phyloP scores from a whole-genome alignment of 2,797 vertebrate species.

The Carduelis carduelis region DNA sequence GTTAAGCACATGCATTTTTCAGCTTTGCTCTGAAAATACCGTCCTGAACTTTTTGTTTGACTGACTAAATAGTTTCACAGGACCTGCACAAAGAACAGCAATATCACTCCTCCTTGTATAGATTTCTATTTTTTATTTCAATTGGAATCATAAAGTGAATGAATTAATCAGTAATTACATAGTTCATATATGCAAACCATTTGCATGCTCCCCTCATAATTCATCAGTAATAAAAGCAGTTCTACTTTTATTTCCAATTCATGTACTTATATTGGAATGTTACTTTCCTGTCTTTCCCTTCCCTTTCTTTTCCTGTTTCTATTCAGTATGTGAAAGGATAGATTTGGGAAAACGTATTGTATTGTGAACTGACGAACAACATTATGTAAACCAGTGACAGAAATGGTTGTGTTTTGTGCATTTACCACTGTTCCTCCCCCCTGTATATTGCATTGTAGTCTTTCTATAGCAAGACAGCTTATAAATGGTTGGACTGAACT shows the following conservation, averaged over 20 bases:
- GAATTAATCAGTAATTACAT: not conserved
- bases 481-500: not conserved
- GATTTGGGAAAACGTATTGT: not conserved
- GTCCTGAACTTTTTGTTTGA: not conserved
- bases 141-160: constrained; percentile 10
- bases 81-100: not conserved
- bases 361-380: not conserved
- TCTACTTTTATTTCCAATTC: constrained; percentile 3
- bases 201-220: constrained; percentile 21
- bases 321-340: not conserved
- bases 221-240: not conserved
- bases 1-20: not conserved
- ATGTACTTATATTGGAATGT: not conserved
- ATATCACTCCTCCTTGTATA: not conserved
- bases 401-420: not conserved
- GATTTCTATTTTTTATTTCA: not conserved
- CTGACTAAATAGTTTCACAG: not conserved
- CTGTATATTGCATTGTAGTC: not conserved
- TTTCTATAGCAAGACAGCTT: not conserved
- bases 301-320: not conserved
- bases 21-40: not conserved
- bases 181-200: not conserved
- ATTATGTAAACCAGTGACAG: not conserved
- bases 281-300: not conserved
- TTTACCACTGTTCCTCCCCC: not conserved